A percentile compares a stretch with the other conserved stretches of the same genome.
phyloP scores from a whole-genome alignment of 2,797 vertebrate genomes.

The Lophius americanus region DNA sequence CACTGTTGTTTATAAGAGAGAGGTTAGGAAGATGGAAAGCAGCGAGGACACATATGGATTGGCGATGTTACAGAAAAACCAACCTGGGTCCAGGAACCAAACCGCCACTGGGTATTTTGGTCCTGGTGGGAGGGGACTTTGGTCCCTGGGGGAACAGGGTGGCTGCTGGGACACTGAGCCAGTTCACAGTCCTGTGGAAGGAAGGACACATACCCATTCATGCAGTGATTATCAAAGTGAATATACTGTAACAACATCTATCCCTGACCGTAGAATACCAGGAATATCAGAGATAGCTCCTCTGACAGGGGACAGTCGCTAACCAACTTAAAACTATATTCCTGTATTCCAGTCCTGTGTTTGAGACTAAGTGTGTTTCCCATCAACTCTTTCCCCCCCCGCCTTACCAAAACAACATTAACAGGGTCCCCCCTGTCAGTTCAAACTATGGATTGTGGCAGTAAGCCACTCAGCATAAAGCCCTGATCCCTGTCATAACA shows the following conservation, averaged over 20 bases:
- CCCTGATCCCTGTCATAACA: slow-evolving; percentile 82
- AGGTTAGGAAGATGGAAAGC: slow-evolving; percentile 2
- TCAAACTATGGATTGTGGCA: slow-evolving; percentile 82
- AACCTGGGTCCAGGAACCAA: slow-evolving; percentile 98
- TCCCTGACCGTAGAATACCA: slow-evolving; percentile 55
- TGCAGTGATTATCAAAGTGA: slow-evolving; percentile 64
- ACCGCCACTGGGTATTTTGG: slow-evolving; percentile 96
- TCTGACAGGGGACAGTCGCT: slow-evolving; percentile 38
- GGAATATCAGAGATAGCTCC: slow-evolving; percentile 52
- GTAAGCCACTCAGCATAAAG: slow-evolving; percentile 81
- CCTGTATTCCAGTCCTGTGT: slow-evolving; percentile 35
- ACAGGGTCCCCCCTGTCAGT: slow-evolving; percentile 70
- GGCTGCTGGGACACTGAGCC: slow-evolving; percentile 85
- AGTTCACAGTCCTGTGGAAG: slow-evolving; percentile 92
- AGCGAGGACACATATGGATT: background rate
- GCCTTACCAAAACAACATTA: slow-evolving; percentile 76
- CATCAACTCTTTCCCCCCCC: slow-evolving; percentile 54
- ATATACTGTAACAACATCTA: slow-evolving; percentile 68
- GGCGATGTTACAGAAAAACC: slow-evolving; percentile 35
- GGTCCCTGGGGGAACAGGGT: slow-evolving; percentile 82
- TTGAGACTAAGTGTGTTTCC: slow-evolving; percentile 66
- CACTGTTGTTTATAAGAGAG: slow-evolving; percentile 80
- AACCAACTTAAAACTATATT: slow-evolving; percentile 49
- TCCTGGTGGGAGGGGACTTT: slow-evolving; percentile 79
- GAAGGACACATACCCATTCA: slow-evolving; percentile 60